These are phyloP conservation scores for Acronicta leporina DNA, from an alignment of 2,888 invertebrate genomes.

Conservation along the genomic window DNA sequence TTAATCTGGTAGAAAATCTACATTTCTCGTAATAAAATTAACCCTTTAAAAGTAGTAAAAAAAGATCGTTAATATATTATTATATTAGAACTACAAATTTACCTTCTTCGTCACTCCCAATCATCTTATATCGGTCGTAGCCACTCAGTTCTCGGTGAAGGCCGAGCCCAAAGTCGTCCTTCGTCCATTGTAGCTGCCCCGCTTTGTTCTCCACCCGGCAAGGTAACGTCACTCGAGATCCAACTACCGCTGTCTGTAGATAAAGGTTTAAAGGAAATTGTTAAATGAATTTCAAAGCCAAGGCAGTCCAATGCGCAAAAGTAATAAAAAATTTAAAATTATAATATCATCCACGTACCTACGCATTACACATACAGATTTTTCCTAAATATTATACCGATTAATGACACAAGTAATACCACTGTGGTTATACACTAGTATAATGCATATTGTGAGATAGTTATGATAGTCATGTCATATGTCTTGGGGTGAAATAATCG, in stretches of 20 bases:
- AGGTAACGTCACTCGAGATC: conserved; percentile 95
- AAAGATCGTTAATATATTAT: neutral
- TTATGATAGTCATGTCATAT: too few relatives aligned
- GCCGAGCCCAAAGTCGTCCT: conserved; percentile 98
- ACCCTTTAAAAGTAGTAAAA: neutral
- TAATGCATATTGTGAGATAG: neutral
- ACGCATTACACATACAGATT: too few relatives aligned
- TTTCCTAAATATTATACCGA: neutral
- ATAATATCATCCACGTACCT: neutral
- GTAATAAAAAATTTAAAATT: neutral
- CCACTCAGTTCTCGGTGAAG: conserved; percentile 96
- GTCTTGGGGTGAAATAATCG: too few relatives aligned
- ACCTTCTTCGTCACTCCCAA: conserved; percentile 98
- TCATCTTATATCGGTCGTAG: conserved; percentile 98
- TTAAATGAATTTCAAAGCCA: neutral
- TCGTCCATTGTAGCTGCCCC: conserved; percentile 98
- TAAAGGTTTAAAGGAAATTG: conserved; percentile 23
- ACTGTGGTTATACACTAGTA: too few relatives aligned
- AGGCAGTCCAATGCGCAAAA: neutral
- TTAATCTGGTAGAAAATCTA: too few relatives aligned
- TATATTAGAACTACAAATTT: conserved; percentile 2
- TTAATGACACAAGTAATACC: too few relatives aligned
- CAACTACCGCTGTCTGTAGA: conserved; percentile 94
- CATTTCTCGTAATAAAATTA: too few relatives aligned
- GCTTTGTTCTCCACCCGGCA: conserved; percentile 96